Base-by-base conservation (phyloP, 2,797 vertebrate species). In the Peromyscus melanophrys region DNA sequence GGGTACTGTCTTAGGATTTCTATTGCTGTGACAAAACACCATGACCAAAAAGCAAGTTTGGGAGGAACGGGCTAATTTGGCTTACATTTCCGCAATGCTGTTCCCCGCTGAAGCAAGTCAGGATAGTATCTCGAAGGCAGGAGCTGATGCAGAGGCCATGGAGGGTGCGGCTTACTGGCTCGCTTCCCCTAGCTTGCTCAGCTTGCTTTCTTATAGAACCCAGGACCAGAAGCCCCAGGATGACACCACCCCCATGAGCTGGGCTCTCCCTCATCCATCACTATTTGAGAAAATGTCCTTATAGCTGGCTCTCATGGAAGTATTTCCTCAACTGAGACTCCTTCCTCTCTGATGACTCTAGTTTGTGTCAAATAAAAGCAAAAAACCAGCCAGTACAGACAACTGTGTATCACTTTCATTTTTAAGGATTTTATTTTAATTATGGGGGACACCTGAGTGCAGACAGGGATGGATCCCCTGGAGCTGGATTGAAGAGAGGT, bases 361-460 rank as follows among this genome's bases (percentile, higher is more conserved):
- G n/a, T 21, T 73, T 40, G n/a, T 73, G n/a, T 40, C 55, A 2
- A 23, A 73, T 25, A 11, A 10, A 40, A 34, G 14, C 21, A 40
- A n/a, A 73, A 73, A 73, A 73, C 4, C n/a, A 73, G n/a, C 1
- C 31, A 40, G 4, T 40, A 73, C 3, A 67, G 65, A 31, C 31
- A 17, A 31, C 12, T 46, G 21, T 23, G 12, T 23, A 37, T 96
- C 52, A 65, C 93, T 94, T 84, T 94, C 46, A 34, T 67, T 94
- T 73, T 93, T 67, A 87, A 93, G 82, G 1, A 78, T 89, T 8
- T 76, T 27, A 76, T 90, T n/a, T 25, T 69, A 19, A 63, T 31
- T 63, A 61, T 63, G 61, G 21, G 59, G 25, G 29, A 4, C 4
- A 63, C 9, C 14, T 34, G 46, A 67, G 83, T 25, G 13, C 7